phyloP scores from a whole-genome alignment of 2,888 invertebrate genomes.

The Drosophila limbata region DNA sequence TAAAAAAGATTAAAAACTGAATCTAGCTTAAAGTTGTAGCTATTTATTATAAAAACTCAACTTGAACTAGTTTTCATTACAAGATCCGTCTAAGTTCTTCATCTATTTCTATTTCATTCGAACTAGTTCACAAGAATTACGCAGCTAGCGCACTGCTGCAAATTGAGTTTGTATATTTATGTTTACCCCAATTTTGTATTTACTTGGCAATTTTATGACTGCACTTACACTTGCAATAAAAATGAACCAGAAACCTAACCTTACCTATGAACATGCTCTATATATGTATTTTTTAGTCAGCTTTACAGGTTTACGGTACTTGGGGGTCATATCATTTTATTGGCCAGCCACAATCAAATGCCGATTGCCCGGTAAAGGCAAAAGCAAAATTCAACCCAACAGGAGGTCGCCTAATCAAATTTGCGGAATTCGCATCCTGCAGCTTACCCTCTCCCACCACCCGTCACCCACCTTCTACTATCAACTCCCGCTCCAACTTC shows the following conservation, averaged over 20 bases:
- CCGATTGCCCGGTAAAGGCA: conserved; percentile 28
- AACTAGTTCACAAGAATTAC: background rate
- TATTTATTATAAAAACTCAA: background rate
- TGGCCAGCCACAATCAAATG: conserved; percentile 52
- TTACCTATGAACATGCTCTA: conserved; percentile 6
- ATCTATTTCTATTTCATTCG: background rate
- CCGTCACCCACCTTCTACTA: background rate
- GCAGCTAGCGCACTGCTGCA: background rate
- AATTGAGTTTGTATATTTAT: conserved; percentile 17
- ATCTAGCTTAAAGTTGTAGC: no score
- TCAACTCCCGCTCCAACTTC: background rate
- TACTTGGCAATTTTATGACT: conserved; percentile 26
- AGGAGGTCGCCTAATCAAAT: conserved; percentile 57
- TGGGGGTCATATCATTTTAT: conserved; percentile 48
- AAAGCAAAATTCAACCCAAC: conserved; percentile 8
- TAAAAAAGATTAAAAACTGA: background rate
- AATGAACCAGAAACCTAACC: conserved; percentile 13
- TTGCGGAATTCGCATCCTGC: conserved; percentile 42
- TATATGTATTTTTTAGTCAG: background rate
- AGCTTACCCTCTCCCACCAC: background rate
- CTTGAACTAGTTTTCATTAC: background rate
- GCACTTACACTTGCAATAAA: conserved; percentile 20
- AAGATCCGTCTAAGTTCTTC: background rate
- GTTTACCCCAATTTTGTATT: conserved; percentile 3
- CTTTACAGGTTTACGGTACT: conserved; percentile 40